Evolutionary conservation across 2,797 vertebrate genomes (phyloP), one percentile per base, ranked within the genome.

Genomic region (Spondyliosoma cantharus): DNA sequence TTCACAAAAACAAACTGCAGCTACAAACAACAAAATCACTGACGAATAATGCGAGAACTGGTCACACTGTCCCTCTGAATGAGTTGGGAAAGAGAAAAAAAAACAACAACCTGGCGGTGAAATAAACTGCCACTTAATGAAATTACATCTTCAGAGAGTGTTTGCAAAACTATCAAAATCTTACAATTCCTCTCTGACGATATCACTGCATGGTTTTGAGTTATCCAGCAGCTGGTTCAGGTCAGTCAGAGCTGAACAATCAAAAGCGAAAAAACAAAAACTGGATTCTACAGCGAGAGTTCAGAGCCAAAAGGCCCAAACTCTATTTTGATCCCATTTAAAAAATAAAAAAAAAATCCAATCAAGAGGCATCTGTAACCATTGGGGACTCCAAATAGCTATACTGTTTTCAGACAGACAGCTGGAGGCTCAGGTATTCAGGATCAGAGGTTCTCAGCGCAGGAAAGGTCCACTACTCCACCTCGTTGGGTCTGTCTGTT

Each of bases 401-500:
- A 24, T 43, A 74, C 11, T 43, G 60, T 62, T 82, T 72, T 79
- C 69, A 81, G 84, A 71, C 73, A 60, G 71, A 84, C 78, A 60
- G 79, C 86, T 69, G 83, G 78, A 90, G 86, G 91, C 88, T 91
- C 90, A 90, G 90, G 85, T 84, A 0, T 61, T 90, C 90, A 88
- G 91, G 87, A 78, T 89, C 74, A 82, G 54, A 89, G 86, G 88
- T 89, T 79, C 48, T 84, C 61, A 9, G 29, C 42, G 42, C 24
- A 3, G 64, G 22, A 3, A 8, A 0, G 43, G 59, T 42, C 69
- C 60, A 2, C 82, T 92, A 94, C 93, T 95, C 93, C 89, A 95
- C 92, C n/a, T 93, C 88, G 63, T 94, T 94, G 83, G 91, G 90
- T 81, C 87, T 85, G 89, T 95, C 94, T 1, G 84, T 95, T 71